Evolutionary conservation across 2,113 vertebrate genomes (phyloP), one percentile per base, ranked within the genome.

Genomic region (Nansenia antarctica): DNA sequence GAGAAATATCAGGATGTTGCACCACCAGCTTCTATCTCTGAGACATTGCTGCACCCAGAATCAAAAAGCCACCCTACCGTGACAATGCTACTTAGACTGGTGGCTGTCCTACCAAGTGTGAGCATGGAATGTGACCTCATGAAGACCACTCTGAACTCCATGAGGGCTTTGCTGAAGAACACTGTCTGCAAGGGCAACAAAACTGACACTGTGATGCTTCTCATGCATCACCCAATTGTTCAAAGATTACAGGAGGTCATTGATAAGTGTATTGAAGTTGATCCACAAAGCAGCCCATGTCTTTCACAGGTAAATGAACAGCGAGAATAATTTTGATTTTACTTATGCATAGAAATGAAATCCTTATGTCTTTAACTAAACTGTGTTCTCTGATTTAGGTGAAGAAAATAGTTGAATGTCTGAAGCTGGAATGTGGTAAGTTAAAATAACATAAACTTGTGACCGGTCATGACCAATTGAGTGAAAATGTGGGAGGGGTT

Each of bases 61-160:
- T 94, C 96, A 7, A 96, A 94, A 80, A 95, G 87, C 80, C 95
- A 96, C 78, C 94, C 95, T 1, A 94, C 96, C 0, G 93, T 98
- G 7, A 92, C 94, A 0, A 90, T 92, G 0, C 86, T 98, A 72
- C 94, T 99, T 0, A 93, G 96, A 72, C 93, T 96, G 9, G 86
- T 96, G 0, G 95, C 94, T 7, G 94, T 96, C 29, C 92, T 99
- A 58, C 97, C 96, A 0, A 92, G 96, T 59, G 94, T 99, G 82
- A 96, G 94, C 53, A 94, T 98, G 75, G 96, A 98, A 76, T 95
- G 90, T 3, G 95, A 96, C 66, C 93, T 94, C 42, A 95, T 94
- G 0, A 95, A 95, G 81, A 87, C 93, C 0, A 95, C 94, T 0
- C 82, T 96, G 8, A 95, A 93, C 64, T 94, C 93, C 2, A 86